Conservation (phyloP, 2,888 invertebrate species). For the Hyposoter dolosus region DNA sequence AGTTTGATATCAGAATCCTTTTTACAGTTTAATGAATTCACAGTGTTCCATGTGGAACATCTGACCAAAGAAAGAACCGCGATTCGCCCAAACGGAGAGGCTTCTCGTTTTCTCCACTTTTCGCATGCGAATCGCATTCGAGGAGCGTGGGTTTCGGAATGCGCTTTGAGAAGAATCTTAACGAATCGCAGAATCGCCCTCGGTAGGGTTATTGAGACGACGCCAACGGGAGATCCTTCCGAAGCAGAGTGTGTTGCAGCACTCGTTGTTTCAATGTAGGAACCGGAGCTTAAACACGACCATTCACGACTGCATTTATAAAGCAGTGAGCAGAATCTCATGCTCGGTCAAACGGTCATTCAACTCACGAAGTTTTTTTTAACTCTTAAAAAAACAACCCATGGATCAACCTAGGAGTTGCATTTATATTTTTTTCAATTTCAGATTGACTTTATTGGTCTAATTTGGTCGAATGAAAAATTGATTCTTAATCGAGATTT, state of each 20-base stretch:
- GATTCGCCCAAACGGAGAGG: slow-evolving; percentile 41
- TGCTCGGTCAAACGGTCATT: slow-evolving; percentile 51
- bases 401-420: neutral
- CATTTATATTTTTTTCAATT: neutral
- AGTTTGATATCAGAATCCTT: no score
- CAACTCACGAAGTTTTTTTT: slow-evolving; percentile 45
- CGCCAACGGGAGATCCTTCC: slow-evolving; percentile 28
- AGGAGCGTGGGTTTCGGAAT: slow-evolving; percentile 49
- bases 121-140: slow-evolving; percentile 18
- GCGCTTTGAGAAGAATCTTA: slow-evolving; percentile 80
- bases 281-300: slow-evolving; percentile 17
- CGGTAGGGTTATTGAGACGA: slow-evolving; percentile 46
- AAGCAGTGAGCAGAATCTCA: slow-evolving; percentile 48
- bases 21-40: no score
- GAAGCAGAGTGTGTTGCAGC: slow-evolving; percentile 28
- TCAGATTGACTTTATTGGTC: no score
- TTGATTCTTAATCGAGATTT: neutral
- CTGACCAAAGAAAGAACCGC: slow-evolving; percentile 8
- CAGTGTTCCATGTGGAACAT: neutral
- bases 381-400: slow-evolving; percentile 15
- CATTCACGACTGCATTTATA: slow-evolving; percentile 42
- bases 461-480: neutral
- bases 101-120: slow-evolving; percentile 20
- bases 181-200: slow-evolving; percentile 80
- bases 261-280: slow-evolving; percentile 32